These are phyloP conservation scores for Rosalia funebris DNA, from an alignment of 2,888 invertebrate genomes.

Conservation along the genomic window DNA sequence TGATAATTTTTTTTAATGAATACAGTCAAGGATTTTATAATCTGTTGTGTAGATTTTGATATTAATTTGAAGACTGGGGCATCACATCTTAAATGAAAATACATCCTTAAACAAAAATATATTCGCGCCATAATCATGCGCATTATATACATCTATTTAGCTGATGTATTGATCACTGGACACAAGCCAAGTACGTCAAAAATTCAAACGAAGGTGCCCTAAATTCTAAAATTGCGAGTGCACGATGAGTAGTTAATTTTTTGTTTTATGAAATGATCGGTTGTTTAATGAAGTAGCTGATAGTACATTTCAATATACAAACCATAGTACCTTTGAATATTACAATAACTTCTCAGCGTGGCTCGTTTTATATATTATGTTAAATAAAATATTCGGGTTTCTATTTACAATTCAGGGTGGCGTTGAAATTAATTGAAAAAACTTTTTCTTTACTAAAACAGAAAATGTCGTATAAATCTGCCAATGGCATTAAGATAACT, in stretches of 20 bases:
- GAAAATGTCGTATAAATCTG: slow-evolving; percentile 69
- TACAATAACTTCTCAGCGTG: slow-evolving; percentile 17
- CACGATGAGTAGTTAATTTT: slow-evolving; percentile 31
- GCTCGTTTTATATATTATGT: slow-evolving; percentile 9
- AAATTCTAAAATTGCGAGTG: slow-evolving; percentile 46
- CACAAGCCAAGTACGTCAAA: slow-evolving; percentile 38
- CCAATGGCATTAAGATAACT: slow-evolving; percentile 66
- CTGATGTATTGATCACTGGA: slow-evolving; percentile 43
- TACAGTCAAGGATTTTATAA: background rate
- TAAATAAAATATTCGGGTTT: slow-evolving; percentile 18
- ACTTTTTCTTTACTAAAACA: slow-evolving; percentile 31
- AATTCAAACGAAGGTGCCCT: slow-evolving; percentile 54
- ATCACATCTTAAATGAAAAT: too few relatives aligned
- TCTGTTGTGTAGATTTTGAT: background rate
- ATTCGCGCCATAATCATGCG: slow-evolving; percentile 32
- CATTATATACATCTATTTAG: slow-evolving; percentile 31
- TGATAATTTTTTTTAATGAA: too few relatives aligned
- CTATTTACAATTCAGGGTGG: slow-evolving; percentile 46
- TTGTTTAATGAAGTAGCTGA: slow-evolving; percentile 22
- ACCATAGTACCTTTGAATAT: slow-evolving; percentile 8
- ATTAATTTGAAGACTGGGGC: background rate
- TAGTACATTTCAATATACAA: slow-evolving; percentile 15
- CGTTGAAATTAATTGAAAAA: slow-evolving; percentile 42
- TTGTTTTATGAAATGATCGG: slow-evolving; percentile 42
- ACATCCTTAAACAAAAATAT: slow-evolving; percentile 13